phyloP scores from a whole-genome alignment of 2,888 invertebrate species.

The Mongoloraphidia duomilia region DNA sequence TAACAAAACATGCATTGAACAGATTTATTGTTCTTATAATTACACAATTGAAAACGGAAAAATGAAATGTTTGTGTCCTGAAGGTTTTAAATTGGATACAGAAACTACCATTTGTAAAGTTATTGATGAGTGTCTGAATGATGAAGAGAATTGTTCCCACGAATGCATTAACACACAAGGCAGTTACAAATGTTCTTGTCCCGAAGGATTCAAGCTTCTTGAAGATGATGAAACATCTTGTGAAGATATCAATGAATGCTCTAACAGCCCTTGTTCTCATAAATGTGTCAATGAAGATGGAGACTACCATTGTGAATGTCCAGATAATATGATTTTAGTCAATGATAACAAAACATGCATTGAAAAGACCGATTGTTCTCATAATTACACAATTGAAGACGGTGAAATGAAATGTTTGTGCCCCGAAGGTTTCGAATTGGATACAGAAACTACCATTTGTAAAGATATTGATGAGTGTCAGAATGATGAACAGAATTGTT shows the following conservation, averaged over 20 bases:
- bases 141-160: constrained; percentile 27
- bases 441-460: constrained; percentile 30
- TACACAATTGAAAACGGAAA: constrained; percentile 34
- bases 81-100: constrained; percentile 31
- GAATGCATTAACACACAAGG: constrained; percentile 35
- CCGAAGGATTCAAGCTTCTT: constrained; percentile 30
- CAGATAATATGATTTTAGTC: constrained; percentile 23
- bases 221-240: constrained; percentile 22
- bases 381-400: constrained; percentile 33
- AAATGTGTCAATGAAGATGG: constrained; percentile 25
- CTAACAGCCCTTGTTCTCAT: constrained; percentile 31
- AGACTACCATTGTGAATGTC: constrained; percentile 34
- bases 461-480: constrained; percentile 41
- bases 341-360: neutral
- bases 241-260: constrained; percentile 27
- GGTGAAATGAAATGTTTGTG: constrained; percentile 39
- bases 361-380: constrained; percentile 26
- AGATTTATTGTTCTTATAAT: constrained; percentile 30
- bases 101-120: constrained; percentile 33
- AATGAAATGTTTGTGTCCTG: constrained; percentile 37
- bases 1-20: constrained; percentile 22
- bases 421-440: constrained; percentile 32
- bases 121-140: constrained; percentile 36
- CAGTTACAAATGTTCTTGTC: constrained; percentile 31
- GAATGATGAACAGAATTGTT: constrained; percentile 25